Percentiles rank a stretch among this genome's conserved stretches.
These are phyloP conservation scores for Andrena praecox DNA, from an alignment of 2,888 invertebrate species.

Conservation along the genomic window DNA sequence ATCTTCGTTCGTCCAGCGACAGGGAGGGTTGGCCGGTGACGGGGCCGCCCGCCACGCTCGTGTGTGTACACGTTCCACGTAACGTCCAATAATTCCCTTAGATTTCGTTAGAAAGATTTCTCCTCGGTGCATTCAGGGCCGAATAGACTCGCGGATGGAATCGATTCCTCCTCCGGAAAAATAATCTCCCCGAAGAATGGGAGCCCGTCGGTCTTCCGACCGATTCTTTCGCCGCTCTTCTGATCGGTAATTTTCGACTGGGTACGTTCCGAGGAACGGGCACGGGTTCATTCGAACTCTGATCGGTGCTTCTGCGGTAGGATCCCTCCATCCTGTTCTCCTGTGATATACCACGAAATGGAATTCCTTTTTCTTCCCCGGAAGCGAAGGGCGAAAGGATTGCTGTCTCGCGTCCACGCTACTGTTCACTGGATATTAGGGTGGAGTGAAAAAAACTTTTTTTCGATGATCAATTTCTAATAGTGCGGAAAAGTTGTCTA, in stretches of 20 bases:
- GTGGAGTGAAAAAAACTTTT: too few species aligned
- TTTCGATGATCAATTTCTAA: too few species aligned
- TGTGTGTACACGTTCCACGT: background rate
- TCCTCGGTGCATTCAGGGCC: constrained; percentile 5
- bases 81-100: background rate
- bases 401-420: background rate
- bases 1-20: constrained; percentile 53
- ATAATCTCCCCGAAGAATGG: constrained; percentile 52
- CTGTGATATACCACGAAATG: background rate
- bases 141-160: background rate
- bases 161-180: constrained; percentile 42
- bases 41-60: background rate
- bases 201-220: constrained; percentile 21
- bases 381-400: background rate
- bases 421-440: background rate
- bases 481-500: too few species aligned
- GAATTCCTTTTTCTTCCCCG: background rate
- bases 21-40: background rate
- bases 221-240: constrained; percentile 37
- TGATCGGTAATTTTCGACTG: constrained; percentile 43
- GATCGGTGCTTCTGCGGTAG: constrained; percentile 27
- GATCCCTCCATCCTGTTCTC: constrained; percentile 8
- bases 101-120: constrained; percentile 28
- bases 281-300: constrained; percentile 5
- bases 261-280: constrained; percentile 1